phyloP scores from a whole-genome alignment of 2,113 vertebrate genomes.

The Macaca fascicularis region T2T-MFA8v1.1 NC_088385.1:10052501-10053000 shows the following conservation, averaged over 20 bases:
- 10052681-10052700: neutral
- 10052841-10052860: neutral
- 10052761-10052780: neutral
- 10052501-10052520: neutral
- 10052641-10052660: too few relatives aligned
- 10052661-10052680: neutral
- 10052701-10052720: neutral
- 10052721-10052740: neutral
- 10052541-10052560: neutral
- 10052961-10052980: neutral
- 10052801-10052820: neutral
- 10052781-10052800: neutral
- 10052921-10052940: neutral
- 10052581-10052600: neutral
- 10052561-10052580: neutral
- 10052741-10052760: neutral
- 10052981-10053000: rapidly evolving
- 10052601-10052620: neutral
- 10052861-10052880: too few relatives aligned
- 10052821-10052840: neutral
- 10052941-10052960: rapidly evolving
- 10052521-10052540: neutral
- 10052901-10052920: neutral
- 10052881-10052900: neutral
- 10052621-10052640: neutral